A percentile compares a stretch with the other conserved stretches of the same genome.
These are phyloP conservation scores for Pogonocherus hispidulus DNA, from an alignment of 2,888 invertebrate species.

Conservation along the genomic window DNA sequence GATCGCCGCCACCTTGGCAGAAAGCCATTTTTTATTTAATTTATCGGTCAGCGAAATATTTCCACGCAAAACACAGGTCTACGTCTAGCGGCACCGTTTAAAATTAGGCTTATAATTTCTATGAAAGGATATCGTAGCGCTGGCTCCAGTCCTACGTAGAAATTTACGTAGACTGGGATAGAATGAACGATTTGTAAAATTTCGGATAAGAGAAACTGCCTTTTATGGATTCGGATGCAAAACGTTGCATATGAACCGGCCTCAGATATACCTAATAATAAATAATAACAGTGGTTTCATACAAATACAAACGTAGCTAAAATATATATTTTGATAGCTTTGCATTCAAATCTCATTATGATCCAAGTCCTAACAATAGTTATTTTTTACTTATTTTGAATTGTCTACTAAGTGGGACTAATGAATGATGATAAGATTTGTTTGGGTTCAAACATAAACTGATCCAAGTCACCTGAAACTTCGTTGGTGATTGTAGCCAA, in stretches of 20 bases:
- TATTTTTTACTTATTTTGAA: no score
- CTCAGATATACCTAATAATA: no score
- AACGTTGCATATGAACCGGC: neutral
- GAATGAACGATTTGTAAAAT: neutral
- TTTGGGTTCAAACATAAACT: no score
- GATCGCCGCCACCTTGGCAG: slow-evolving; percentile 9
- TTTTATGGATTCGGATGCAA: neutral
- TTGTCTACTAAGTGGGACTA: no score
- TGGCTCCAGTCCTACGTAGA: neutral
- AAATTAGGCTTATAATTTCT: slow-evolving; percentile 23
- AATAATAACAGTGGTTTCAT: no score
- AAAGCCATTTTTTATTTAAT: slow-evolving; percentile 21
- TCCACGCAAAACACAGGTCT: slow-evolving; percentile 20
- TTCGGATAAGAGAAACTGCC: neutral
- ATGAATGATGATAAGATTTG: no score
- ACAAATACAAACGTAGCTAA: no score
- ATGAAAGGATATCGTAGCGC: slow-evolving; percentile 8
- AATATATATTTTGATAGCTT: no score
- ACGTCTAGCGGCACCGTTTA: slow-evolving; percentile 16
- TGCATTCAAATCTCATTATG: no score
- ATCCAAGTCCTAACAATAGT: no score
- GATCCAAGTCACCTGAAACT: no score
- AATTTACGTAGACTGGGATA: neutral
- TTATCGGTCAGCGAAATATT: slow-evolving; percentile 6
- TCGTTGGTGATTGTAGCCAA: no score